Percentiles rank a stretch among this genome's conserved stretches.
Evolutionary conservation across 2,888 invertebrate genomes (phyloP).

Genomic region (Epirrita christyi): DNA sequence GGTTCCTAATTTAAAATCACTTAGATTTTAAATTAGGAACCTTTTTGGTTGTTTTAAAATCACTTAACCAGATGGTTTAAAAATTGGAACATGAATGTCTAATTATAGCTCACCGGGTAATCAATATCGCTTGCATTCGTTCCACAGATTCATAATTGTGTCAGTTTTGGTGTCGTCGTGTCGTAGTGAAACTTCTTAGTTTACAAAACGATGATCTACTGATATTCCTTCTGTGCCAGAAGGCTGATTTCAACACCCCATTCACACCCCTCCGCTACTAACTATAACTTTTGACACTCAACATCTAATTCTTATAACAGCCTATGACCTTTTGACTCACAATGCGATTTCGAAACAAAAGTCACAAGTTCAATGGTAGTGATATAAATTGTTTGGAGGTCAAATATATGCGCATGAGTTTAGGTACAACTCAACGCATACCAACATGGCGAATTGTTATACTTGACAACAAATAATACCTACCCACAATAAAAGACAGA

Average conservation of each 20-base stretch:
- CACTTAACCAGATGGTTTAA: too few species aligned
- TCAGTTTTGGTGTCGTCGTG: too few species aligned
- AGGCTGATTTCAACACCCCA: conserved; percentile 72
- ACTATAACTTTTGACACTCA: conserved; percentile 57
- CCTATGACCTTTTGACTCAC: conserved; percentile 55
- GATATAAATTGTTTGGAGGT: conserved; percentile 36
- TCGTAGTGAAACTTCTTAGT: too few species aligned
- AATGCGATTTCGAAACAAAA: conserved; percentile 51
- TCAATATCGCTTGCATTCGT: too few species aligned
- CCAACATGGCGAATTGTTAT: not conserved
- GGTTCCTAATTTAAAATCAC: too few species aligned
- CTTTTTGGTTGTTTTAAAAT: too few species aligned
- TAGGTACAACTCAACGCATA: not conserved
- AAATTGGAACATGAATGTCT: too few species aligned
- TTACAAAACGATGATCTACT: not conserved
- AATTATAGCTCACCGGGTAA: too few species aligned
- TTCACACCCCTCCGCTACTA: conserved; percentile 64
- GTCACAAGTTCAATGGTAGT: conserved; percentile 71
- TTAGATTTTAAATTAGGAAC: too few species aligned
- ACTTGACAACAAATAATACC: too few species aligned
- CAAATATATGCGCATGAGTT: conserved; percentile 2
- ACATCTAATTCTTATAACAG: conserved; percentile 67
- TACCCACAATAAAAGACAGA: too few species aligned
- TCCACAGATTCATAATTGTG: too few species aligned
- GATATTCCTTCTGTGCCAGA: conserved; percentile 35